Evolutionary conservation across 2,113 vertebrate species (phyloP).

Genomic region (Carassius carassius): DNA sequence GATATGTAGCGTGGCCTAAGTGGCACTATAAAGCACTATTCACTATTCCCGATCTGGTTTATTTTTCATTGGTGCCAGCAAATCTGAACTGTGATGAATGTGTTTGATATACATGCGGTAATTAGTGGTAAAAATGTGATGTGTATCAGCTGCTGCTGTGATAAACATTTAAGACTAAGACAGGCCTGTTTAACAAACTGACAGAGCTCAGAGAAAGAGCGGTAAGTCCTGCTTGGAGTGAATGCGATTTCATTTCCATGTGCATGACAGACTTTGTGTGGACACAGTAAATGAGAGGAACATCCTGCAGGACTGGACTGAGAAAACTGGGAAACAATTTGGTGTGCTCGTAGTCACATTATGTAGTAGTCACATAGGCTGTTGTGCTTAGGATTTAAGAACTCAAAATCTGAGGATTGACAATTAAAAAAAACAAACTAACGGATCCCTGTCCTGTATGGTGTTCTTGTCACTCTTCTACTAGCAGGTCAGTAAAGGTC

Average conservation of each 20-base stretch:
- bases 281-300: slow-evolving; percentile 11
- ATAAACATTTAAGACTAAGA: slow-evolving; percentile 31
- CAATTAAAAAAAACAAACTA: too few relatives aligned
- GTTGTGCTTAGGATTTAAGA: too few relatives aligned
- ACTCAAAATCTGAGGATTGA: not conserved
- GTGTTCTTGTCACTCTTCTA: slow-evolving; percentile 10
- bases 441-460: not conserved
- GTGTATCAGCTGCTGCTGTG: not conserved
- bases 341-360: too few relatives aligned
- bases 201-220: slow-evolving; percentile 20
- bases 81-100: not conserved
- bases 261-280: not conserved
- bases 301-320: slow-evolving; percentile 22
- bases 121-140: slow-evolving; percentile 16
- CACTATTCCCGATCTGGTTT: not conserved
- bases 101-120: not conserved
- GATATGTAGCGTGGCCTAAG: not conserved
- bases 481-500: not conserved
- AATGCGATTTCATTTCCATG: not conserved
- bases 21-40: not conserved
- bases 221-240: slow-evolving; percentile 54
- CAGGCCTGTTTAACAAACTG: slow-evolving; percentile 44
- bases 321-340: slow-evolving; percentile 5
- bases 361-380: too few relatives aligned
- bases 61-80: slow-evolving; percentile 38